Evolutionary conservation across 2,797 vertebrate species (phyloP), one percentile per base, ranked within the genome.

Genomic region (Pseudochirops cupreus): DNA sequence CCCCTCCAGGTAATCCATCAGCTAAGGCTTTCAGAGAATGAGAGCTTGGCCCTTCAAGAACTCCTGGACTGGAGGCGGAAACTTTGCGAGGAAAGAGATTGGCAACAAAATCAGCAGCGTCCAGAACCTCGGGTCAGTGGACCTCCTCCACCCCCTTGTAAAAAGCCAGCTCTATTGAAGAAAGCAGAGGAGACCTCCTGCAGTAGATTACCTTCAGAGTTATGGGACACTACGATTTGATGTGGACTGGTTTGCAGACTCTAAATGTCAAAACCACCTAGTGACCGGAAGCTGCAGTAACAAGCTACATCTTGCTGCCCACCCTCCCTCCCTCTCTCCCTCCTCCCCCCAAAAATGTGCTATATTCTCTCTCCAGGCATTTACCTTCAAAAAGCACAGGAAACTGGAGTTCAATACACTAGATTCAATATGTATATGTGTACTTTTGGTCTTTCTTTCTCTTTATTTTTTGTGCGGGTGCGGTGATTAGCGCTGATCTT

Each of bases 11-110:
- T 99, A 93, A 99, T 99, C 98, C 99, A 99, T 97, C 99, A 99
- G 96, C 98, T 99, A 95, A 98, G 98, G 97, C 98, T 99, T 95
- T 99, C 99, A 0, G 98, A 98, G 97, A 99, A 99, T 21, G 99
- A 99, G 97, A 99, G 98, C 0, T 97, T 98, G 62, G 98, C 99
- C 96, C 98, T 99, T 55, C 99, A 98, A 97, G 99, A 99, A 97
- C 99, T 99, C 94, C 98, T 99, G 97, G 99, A 99, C 53, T 99
- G 99, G 99, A 98, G 99, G 94, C 99, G 99, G 97, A 98, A 98
- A 98, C 99, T 99, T 96, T 99, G 99, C 94, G 99, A 99, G 98
- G 99, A 99, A 95, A 98, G 95, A 90, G 98, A 98, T 95, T 99
- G 99, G 99, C 99, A 99, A 97, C 99, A 98, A 29, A 98, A 98